These are phyloP conservation scores for Pipistrellus nathusii DNA, from an alignment of 2,797 vertebrate species.

Conservation along the genomic window DNA sequence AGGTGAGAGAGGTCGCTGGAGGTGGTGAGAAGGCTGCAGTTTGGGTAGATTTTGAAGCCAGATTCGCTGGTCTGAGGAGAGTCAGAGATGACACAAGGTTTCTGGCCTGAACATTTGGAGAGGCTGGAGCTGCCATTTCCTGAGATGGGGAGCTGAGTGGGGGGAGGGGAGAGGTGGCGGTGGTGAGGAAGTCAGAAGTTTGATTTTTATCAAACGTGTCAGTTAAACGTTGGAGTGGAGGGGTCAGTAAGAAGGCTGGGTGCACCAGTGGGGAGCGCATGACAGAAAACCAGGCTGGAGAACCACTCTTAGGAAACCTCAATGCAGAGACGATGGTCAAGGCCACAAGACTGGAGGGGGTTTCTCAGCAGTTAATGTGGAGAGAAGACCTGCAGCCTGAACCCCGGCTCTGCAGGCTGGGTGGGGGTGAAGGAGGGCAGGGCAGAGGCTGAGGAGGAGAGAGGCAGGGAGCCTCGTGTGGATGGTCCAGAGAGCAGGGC, in stretches of 20 bases:
- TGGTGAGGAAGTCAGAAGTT: neutral
- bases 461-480: neutral
- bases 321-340: neutral
- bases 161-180: neutral
- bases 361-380: neutral
- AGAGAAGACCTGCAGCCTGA: neutral
- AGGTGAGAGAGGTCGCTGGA: neutral
- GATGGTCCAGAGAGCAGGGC: neutral
- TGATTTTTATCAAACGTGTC: neutral
- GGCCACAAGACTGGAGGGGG: neutral
- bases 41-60: neutral
- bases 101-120: neutral
- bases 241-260: neutral
- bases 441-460: neutral
- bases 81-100: neutral
- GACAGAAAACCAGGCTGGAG: neutral
- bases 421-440: neutral
- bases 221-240: neutral
- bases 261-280: neutral
- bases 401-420: neutral
- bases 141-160: neutral
- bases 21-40: neutral
- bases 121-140: neutral
- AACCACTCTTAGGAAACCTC: neutral
- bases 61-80: neutral